Evolutionary conservation across 1,140 invertebrate species (phyloP), one percentile per base, ranked within the genome.

Genomic region (Metopolophium dirhodum): DNA sequence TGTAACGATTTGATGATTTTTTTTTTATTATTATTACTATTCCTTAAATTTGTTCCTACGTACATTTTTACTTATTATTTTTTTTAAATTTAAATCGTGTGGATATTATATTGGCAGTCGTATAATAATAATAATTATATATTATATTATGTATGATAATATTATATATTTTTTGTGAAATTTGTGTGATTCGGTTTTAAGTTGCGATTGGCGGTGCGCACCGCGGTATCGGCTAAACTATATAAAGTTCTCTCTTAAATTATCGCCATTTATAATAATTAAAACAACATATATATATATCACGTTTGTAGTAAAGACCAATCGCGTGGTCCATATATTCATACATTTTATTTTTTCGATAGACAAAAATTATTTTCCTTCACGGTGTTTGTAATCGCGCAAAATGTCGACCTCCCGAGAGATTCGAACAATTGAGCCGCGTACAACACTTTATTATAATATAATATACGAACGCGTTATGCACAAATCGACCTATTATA

Each of bases 21-120:
- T 85, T 87, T 87, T 47, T 86, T 86, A 82, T 82, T 35, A 82
- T 82, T 37, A 83, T 83, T 37, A 83, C 22, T 83, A 83, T 83
- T 37, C 20, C 37, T 77, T 77, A 77, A 77, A 77, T 86, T 30
- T 47, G 85, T 86, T 87, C 86, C 86, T 87, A 87, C 22, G 86
- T 87, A 20, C 18, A 49, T 87, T n/a, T 87, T 49, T 87, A n/a
- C 45, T 30, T 54, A 54, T 37, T 86, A 4, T 86, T n/a, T 87
- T 49, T 87, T 49, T 87, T 49, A 20, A 41, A 47, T 7, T 86
- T 47, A 47, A 86, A 20, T 49, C 18, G 45, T 49, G 47, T 49
- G 47, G 37, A 37, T 83, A 83, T 54, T 7, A 22, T n/a, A 41
- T n/a, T 68, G 61, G 18, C 61, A 18, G 61, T n/a, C 77, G n/a